Conservation (phyloP, 2,888 invertebrate genomes). For the Eilema depressum region DNA sequence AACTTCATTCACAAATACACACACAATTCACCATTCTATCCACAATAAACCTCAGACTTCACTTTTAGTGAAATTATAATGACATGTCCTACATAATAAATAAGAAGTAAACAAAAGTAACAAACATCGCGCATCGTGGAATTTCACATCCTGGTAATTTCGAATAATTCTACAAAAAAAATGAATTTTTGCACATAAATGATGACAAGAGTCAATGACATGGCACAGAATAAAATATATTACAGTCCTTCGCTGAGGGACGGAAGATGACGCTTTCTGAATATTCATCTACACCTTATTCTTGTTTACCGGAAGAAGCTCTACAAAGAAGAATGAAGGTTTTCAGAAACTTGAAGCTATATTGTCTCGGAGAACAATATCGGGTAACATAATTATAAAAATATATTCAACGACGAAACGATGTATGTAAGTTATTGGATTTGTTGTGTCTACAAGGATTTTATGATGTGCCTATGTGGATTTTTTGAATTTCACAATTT, state of each 20-base stretch:
- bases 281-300: constrained; percentile 21
- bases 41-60: not conserved
- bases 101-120: too few relatives aligned
- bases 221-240: constrained; percentile 26
- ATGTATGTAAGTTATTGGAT: not conserved
- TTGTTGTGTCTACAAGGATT: not conserved
- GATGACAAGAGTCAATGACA: constrained; percentile 26
- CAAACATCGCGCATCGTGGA: too few relatives aligned
- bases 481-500: not conserved
- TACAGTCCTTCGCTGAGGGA: constrained; percentile 22
- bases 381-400: not conserved
- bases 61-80: not conserved
- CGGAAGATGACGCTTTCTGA: constrained; percentile 20
- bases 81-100: not conserved
- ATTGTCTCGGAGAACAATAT: constrained; percentile 11
- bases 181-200: constrained; percentile 19
- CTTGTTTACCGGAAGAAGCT: constrained; percentile 15
- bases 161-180: not conserved
- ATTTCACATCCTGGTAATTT: not conserved
- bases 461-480: not conserved
- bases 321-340: constrained; percentile 1
- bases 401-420: not conserved
- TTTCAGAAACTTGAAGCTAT: constrained; percentile 7
- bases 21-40: not conserved
- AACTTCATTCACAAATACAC: not conserved